These are phyloP conservation scores for Leptopilina syphax DNA, from an alignment of 2,888 invertebrate genomes.

Conservation along the genomic window DNA sequence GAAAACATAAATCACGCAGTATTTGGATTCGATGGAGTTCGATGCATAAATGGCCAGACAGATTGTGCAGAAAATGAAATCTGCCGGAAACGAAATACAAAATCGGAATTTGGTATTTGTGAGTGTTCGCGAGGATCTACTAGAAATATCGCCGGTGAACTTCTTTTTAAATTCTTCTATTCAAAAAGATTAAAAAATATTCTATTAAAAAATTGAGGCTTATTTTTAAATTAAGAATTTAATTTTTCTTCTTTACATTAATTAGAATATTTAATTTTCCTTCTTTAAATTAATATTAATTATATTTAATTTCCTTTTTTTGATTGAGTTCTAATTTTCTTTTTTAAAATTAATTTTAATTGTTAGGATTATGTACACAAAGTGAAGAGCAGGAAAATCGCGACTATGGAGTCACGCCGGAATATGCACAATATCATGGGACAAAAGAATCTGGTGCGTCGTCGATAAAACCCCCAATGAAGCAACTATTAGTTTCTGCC, in stretches of 20 bases:
- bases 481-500: slow-evolving; percentile 85
- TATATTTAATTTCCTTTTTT: slow-evolving; percentile 3
- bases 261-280: no score
- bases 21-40: slow-evolving; percentile 77
- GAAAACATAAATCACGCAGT: slow-evolving; percentile 66
- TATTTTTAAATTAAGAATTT: no score
- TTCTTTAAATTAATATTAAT: slow-evolving; percentile 2
- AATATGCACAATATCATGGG: slow-evolving; percentile 51
- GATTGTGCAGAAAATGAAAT: slow-evolving; percentile 85
- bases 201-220: no score
- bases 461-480: slow-evolving; percentile 79
- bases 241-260: no score
- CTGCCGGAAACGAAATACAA: slow-evolving; percentile 80
- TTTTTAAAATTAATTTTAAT: not conserved
- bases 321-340: not conserved
- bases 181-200: not conserved
- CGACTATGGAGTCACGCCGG: slow-evolving; percentile 61
- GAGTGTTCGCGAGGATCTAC: slow-evolving; percentile 83
- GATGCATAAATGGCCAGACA: slow-evolving; percentile 81
- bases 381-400: slow-evolving; percentile 58
- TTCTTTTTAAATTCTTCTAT: not conserved
- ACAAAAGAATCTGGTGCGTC: slow-evolving; percentile 64
- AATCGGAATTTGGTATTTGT: slow-evolving; percentile 84
- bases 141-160: slow-evolving; percentile 77
- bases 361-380: slow-evolving; percentile 63